phyloP scores from a whole-genome alignment of 2,113 vertebrate genomes.

The Chionomys nivalis region DNA sequence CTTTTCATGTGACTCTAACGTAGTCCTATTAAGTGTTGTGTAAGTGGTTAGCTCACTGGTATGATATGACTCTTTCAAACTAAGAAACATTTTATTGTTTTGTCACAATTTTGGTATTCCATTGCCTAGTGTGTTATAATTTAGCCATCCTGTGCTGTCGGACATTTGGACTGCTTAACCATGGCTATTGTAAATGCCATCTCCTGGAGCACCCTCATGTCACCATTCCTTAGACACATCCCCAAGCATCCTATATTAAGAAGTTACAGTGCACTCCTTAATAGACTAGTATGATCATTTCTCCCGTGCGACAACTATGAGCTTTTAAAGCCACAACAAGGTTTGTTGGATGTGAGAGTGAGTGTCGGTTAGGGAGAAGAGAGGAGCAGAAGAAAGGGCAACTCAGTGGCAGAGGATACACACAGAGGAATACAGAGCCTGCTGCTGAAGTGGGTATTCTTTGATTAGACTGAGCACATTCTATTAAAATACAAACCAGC shows the following conservation, averaged over 20 bases:
- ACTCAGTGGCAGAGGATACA: background rate
- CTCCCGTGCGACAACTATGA: background rate
- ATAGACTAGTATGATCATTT: background rate
- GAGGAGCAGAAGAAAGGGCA: background rate
- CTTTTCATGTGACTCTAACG: background rate
- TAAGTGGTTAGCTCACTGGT: background rate
- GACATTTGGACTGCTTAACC: background rate
- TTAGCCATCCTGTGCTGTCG: background rate
- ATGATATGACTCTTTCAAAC: background rate
- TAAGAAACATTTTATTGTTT: background rate
- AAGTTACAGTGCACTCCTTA: constrained; percentile 2
- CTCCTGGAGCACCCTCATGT: background rate
- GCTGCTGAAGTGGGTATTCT: background rate
- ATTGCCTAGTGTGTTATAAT: background rate
- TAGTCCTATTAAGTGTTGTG: background rate
- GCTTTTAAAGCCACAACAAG: background rate
- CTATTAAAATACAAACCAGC: background rate
- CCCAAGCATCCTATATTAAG: background rate
- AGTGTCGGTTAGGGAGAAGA: background rate
- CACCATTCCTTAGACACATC: background rate
- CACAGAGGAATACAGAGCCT: background rate
- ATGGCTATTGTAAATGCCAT: background rate
- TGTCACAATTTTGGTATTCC: background rate
- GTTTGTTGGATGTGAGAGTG: background rate
- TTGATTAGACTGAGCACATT: background rate